These are phyloP conservation scores for Periplaneta americana DNA, from an alignment of 1,140 invertebrate species.

Conservation along the genomic window DNA sequence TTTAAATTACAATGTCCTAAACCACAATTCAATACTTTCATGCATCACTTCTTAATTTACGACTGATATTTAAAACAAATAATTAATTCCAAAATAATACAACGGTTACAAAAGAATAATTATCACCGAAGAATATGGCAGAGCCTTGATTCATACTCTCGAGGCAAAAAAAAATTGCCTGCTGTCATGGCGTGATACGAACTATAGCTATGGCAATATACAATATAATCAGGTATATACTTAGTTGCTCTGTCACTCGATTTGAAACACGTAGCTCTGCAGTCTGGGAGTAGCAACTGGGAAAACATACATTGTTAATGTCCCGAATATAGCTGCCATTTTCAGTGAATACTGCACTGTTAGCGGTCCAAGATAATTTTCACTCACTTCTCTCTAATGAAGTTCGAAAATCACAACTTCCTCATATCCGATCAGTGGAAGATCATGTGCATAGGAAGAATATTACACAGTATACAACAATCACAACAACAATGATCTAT, in stretches of 20 bases:
- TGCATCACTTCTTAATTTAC: neutral
- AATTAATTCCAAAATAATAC: neutral
- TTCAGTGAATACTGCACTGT: neutral
- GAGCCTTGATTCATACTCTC: neutral
- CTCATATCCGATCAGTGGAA: neutral
- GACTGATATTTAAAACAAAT: neutral
- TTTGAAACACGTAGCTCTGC: neutral
- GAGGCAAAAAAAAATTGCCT: neutral
- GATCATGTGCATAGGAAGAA: neutral
- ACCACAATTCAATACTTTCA: neutral
- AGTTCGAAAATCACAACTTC: neutral
- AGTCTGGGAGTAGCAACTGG: neutral
- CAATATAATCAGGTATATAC: too few relatives aligned
- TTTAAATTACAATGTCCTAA: neutral
- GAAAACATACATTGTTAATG: neutral
- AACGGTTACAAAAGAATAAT: neutral
- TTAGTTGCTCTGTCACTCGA: neutral
- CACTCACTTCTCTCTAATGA: neutral
- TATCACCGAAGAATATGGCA: neutral
- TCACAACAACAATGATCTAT: neutral
- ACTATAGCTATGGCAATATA: neutral
- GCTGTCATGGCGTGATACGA: too few relatives aligned
- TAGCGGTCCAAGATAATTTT: neutral
- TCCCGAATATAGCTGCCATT: neutral
- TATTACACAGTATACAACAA: neutral